phyloP scores from a whole-genome alignment of 2,888 invertebrate genomes.

The Polydesmus complanatus region DNA sequence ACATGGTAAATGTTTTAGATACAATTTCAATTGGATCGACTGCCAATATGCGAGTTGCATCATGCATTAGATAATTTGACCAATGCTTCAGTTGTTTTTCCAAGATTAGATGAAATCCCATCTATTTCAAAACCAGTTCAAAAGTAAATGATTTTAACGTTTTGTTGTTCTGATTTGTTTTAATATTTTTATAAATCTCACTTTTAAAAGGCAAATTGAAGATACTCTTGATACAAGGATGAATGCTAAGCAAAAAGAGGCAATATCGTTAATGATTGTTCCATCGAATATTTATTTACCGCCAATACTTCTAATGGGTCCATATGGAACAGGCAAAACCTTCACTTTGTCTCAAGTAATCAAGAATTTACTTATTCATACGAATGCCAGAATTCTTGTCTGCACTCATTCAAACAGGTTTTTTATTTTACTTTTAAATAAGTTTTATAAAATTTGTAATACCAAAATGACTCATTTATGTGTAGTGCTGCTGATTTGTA shows the following conservation, averaged over 20 bases:
- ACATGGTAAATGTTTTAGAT: constrained; percentile 30
- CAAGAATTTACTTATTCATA: constrained; percentile 48
- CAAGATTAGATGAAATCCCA: constrained; percentile 47
- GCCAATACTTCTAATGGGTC: constrained; percentile 56
- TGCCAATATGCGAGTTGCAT: constrained; percentile 73
- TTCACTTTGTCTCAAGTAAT: constrained; percentile 62
- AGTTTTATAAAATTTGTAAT: neutral
- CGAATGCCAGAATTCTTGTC: constrained; percentile 54
- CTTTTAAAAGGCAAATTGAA: constrained; percentile 43
- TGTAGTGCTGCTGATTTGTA: constrained; percentile 64
- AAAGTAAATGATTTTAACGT: constrained; percentile 27
- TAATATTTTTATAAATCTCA: constrained; percentile 2
- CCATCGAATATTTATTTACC: constrained; percentile 47
- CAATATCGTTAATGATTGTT: constrained; percentile 59
- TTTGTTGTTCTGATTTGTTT: neutral
- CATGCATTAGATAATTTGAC: constrained; percentile 61
- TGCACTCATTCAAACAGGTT: constrained; percentile 71
- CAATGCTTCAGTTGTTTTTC: constrained; percentile 56
- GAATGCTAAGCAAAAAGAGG: constrained; percentile 64
- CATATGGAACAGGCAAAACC: constrained; percentile 78
- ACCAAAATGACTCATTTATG: neutral
- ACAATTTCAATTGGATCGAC: constrained; percentile 64
- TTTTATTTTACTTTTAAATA: neutral
- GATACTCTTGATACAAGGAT: constrained; percentile 46
- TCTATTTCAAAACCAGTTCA: constrained; percentile 53